These are phyloP conservation scores for Scaptomyza cyrtandrae DNA, from an alignment of 2,888 invertebrate genomes.

Conservation along the genomic window DNA sequence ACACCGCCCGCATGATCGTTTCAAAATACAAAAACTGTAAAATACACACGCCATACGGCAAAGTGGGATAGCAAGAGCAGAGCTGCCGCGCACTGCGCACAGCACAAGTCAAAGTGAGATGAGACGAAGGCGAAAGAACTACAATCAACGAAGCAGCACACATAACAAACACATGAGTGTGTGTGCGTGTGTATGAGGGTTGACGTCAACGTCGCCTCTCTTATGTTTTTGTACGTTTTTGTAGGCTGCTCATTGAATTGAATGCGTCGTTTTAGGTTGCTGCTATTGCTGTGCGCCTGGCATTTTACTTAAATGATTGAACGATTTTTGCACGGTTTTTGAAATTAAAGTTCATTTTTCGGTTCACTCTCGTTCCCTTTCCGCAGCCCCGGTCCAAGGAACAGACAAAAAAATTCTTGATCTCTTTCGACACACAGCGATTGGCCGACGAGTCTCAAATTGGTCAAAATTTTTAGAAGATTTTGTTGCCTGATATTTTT, in stretches of 20 bases:
- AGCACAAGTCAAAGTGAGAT: slow-evolving; percentile 39
- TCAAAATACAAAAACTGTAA: slow-evolving; percentile 49
- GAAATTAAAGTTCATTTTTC: slow-evolving; percentile 69
- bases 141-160: slow-evolving; percentile 31
- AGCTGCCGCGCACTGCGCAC: neutral
- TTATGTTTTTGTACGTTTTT: slow-evolving; percentile 44
- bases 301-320: slow-evolving; percentile 78
- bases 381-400: slow-evolving; percentile 22
- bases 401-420: slow-evolving; percentile 6
- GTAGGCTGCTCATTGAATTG: slow-evolving; percentile 53
- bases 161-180: neutral
- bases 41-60: slow-evolving; percentile 15
- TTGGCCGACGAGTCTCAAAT: slow-evolving; percentile 1
- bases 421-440: slow-evolving; percentile 36
- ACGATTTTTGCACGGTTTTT: slow-evolving; percentile 81
- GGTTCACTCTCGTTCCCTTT: slow-evolving; percentile 57
- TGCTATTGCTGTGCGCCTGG: slow-evolving; percentile 62
- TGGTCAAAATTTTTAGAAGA: neutral
- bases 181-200: slow-evolving; percentile 27
- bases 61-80: slow-evolving; percentile 44
- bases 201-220: slow-evolving; percentile 45
- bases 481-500: neutral
- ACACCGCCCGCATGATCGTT: slow-evolving; percentile 72
- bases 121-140: slow-evolving; percentile 47
- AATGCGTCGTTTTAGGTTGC: slow-evolving; percentile 44